A percentile compares a stretch with the other conserved stretches of the same genome.
These are phyloP conservation scores for Pseudonaja textilis DNA, from an alignment of 2,113 vertebrate genomes.

Conservation along the genomic window DNA sequence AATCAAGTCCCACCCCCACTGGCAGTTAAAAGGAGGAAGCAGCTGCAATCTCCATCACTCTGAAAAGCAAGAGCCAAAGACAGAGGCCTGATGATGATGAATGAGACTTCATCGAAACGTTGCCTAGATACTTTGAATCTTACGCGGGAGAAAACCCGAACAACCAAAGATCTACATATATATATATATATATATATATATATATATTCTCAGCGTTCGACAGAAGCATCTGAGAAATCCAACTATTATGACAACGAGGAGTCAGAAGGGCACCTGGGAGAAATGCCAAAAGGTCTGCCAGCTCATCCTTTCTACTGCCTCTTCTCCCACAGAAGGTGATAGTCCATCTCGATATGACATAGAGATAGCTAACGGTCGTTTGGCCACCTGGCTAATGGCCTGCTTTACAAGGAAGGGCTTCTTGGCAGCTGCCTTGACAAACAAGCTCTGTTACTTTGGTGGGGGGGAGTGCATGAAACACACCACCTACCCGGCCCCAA, in stretches of 20 bases:
- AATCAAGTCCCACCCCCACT: too few relatives aligned
- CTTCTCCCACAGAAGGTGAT: neutral
- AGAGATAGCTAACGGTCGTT: neutral
- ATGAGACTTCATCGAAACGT: too few relatives aligned
- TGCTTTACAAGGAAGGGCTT: slow-evolving; percentile 15
- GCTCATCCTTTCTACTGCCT: neutral
- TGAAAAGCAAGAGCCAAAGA: too few relatives aligned
- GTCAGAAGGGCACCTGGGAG: slow-evolving; percentile 16
- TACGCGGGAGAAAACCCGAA: too few relatives aligned
- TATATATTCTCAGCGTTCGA: neutral
- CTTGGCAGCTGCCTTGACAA: neutral
- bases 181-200: neutral
- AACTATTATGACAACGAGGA: neutral
- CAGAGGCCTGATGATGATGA: too few relatives aligned
- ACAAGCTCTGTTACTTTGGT: neutral
- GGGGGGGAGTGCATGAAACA: neutral
- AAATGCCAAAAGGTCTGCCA: neutral
- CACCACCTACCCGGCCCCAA: neutral
- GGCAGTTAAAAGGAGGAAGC: too few relatives aligned
- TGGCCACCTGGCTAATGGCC: slow-evolving; percentile 20
- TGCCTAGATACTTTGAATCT: too few relatives aligned
- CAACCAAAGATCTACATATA: too few relatives aligned
- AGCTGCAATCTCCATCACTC: too few relatives aligned
- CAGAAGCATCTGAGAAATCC: neutral
- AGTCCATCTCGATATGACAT: neutral